Evolutionary conservation across 2,113 vertebrate genomes (phyloP).

Genomic region (Ancistrus triradiatus): DNA sequence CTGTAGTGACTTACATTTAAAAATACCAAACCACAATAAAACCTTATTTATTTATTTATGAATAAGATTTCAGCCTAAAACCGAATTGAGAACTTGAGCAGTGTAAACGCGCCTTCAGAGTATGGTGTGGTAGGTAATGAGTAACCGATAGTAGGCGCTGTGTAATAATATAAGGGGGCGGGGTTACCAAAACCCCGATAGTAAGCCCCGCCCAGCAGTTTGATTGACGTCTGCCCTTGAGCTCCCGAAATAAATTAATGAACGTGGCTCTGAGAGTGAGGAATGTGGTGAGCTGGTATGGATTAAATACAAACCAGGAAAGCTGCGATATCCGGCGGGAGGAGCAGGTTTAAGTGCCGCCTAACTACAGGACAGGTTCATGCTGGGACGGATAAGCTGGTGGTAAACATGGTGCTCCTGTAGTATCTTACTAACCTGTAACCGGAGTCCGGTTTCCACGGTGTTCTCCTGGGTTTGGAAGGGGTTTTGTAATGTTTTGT

Average conservation of each 20-base stretch:
- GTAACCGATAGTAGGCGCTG: not conserved
- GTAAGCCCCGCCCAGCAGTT: not conserved
- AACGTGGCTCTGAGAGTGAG: not conserved
- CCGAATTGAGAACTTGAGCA: too few species aligned
- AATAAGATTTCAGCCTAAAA: too few species aligned
- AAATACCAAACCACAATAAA: too few species aligned
- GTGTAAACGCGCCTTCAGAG: too few species aligned
- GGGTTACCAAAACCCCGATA: not conserved
- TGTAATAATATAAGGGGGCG: not conserved
- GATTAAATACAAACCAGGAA: not conserved
- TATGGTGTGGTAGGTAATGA: too few species aligned
- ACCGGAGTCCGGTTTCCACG: too few species aligned
- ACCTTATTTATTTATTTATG: too few species aligned
- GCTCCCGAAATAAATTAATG: conserved; percentile 4
- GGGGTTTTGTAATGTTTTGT: too few species aligned
- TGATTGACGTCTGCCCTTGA: conserved; percentile 50
- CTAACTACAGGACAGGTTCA: not conserved
- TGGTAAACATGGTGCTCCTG: too few species aligned
- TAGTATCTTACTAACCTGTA: too few species aligned
- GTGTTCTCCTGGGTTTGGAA: too few species aligned
- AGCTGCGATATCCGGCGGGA: not conserved
- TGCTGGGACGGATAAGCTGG: not conserved
- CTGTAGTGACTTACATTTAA: too few species aligned
- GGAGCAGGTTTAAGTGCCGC: not conserved
- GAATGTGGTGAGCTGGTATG: not conserved